Percentiles rank a stretch among this genome's conserved stretches.
These are phyloP conservation scores for Sciurus carolinensis DNA, from an alignment of 2,797 vertebrate species.

Conservation along the genomic window DNA sequence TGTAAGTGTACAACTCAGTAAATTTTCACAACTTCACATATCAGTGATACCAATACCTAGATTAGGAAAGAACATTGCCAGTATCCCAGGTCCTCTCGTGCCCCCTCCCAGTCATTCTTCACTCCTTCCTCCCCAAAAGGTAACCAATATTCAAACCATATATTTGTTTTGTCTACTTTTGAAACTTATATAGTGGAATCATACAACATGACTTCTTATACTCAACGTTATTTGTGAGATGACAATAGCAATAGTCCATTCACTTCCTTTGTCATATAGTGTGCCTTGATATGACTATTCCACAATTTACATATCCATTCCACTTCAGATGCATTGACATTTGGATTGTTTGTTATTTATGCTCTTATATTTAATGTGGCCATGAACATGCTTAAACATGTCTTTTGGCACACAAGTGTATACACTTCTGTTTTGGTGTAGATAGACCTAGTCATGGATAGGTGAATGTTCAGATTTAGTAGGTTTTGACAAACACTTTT, in stretches of 20 bases:
- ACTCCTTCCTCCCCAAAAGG: background rate
- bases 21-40: slow-evolving; percentile 3
- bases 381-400: background rate
- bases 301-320: background rate
- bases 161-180: slow-evolving; percentile 38
- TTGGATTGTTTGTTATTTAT: background rate
- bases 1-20: background rate
- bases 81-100: background rate
- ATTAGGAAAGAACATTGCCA: background rate
- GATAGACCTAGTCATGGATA: background rate
- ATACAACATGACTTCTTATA: background rate
- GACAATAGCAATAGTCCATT: background rate
- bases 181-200: background rate
- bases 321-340: background rate
- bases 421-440: slow-evolving; percentile 8
- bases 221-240: background rate
- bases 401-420: background rate
- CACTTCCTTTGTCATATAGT: background rate
- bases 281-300: background rate
- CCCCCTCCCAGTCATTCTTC: background rate
- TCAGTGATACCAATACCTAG: background rate
- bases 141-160: slow-evolving; percentile 8
- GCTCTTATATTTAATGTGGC: background rate
- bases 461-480: background rate
- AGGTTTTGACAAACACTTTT: slow-evolving; percentile 9